Percentiles rank a stretch among this genome's conserved stretches.
These are phyloP conservation scores for Philopedon plagiatum DNA, from an alignment of 2,888 invertebrate species.

Conservation along the genomic window DNA sequence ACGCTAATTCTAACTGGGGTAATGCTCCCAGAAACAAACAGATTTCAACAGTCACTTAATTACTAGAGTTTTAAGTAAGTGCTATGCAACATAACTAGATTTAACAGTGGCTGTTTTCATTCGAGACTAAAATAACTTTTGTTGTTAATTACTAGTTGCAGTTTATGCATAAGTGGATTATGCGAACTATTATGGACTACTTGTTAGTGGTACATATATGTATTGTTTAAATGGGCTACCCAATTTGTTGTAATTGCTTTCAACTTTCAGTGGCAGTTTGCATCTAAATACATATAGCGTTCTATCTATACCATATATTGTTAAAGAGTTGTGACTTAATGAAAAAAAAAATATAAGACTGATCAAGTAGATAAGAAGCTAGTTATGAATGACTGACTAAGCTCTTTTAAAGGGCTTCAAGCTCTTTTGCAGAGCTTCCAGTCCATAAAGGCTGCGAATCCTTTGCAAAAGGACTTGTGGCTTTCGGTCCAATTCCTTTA, in stretches of 20 bases:
- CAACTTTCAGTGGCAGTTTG: no score
- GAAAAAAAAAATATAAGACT: no score
- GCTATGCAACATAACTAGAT: neutral
- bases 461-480: no score
- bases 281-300: no score
- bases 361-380: no score
- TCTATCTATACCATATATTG: no score
- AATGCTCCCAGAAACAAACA: conserved; percentile 9
- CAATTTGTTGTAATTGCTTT: neutral
- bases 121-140: conserved; percentile 11
- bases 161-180: conserved; percentile 10
- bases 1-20: neutral
- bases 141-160: conserved; percentile 4
- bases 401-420: no score
- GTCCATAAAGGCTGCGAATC: no score
- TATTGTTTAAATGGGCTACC: neutral
- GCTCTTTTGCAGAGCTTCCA: no score
- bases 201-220: neutral
- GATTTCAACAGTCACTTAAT: conserved; percentile 16
- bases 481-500: no score
- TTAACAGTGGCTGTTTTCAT: conserved; percentile 5
- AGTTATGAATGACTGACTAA: no score
- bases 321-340: no score
- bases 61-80: conserved; percentile 11
- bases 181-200: neutral